Conservation (phyloP, 2,888 invertebrate species). For the Drosophila lutescens region DNA sequence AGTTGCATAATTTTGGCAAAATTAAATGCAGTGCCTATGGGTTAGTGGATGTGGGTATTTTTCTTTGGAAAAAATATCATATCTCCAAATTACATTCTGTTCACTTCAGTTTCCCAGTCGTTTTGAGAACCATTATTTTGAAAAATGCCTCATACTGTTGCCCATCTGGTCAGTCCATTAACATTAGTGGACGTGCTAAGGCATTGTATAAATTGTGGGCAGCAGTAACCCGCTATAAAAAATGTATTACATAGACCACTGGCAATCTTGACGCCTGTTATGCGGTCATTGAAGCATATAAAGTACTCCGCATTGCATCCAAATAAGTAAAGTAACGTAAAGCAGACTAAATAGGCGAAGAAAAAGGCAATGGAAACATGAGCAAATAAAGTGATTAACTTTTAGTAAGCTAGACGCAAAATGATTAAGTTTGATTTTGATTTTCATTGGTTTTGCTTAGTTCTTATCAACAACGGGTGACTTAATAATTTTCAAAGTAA, state of each 20-base stretch:
- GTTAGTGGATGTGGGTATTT: neutral
- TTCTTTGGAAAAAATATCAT: neutral
- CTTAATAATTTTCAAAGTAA: neutral
- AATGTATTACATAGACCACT: slow-evolving; percentile 34
- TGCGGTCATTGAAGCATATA: slow-evolving; percentile 54
- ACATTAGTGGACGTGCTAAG: neutral
- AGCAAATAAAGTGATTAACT: slow-evolving; percentile 13
- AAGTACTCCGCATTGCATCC: slow-evolving; percentile 32
- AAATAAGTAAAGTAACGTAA: slow-evolving; percentile 15
- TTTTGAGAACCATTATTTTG: too few species aligned
- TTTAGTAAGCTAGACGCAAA: too few species aligned
- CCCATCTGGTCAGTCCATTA: neutral
- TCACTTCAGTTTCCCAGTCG: too few species aligned
- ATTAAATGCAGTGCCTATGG: slow-evolving; percentile 1
- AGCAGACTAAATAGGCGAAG: neutral
- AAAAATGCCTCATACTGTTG: neutral
- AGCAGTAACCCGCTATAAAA: slow-evolving; percentile 13
- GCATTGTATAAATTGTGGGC: slow-evolving; percentile 5
- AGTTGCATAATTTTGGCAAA: slow-evolving; percentile 50
- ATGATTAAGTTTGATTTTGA: neutral
- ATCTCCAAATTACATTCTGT: too few species aligned
- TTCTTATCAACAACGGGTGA: neutral
- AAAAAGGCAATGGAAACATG: neutral
- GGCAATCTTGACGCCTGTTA: slow-evolving; percentile 43
- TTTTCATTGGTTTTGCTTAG: neutral